Percentiles rank a stretch among this genome's conserved stretches.
phyloP scores from a whole-genome alignment of 2,797 vertebrate species.

The Pipistrellus pipistrellus region DNA sequence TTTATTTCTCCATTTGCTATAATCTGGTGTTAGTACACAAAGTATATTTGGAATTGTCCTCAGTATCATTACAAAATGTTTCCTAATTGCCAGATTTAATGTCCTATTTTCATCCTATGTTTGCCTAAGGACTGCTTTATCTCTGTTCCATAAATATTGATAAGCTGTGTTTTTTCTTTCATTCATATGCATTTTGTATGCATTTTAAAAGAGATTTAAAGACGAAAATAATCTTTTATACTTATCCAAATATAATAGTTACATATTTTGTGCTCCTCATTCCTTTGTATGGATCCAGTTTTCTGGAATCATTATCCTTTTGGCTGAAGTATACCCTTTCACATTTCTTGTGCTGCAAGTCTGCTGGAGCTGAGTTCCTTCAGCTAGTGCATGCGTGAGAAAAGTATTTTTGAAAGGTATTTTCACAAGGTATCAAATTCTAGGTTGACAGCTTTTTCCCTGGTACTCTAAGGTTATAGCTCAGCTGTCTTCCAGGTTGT shows the following conservation, averaged over 20 bases:
- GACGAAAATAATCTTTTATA: neutral
- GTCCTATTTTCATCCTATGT: neutral
- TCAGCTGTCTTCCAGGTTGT: neutral
- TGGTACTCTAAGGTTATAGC: neutral
- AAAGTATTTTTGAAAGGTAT: neutral
- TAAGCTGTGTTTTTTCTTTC: slow-evolving; percentile 13
- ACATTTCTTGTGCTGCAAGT: neutral
- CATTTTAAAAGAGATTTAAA: neutral
- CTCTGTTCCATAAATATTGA: neutral
- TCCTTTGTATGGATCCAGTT: neutral
- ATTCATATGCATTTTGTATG: neutral
- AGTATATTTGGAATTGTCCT: neutral
- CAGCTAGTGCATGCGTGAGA: neutral
- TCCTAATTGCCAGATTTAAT: neutral
- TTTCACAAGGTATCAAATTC: slow-evolving; percentile 4
- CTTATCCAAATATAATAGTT: neutral
- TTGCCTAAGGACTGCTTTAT: neutral
- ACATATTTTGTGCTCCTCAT: neutral
- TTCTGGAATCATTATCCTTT: neutral
- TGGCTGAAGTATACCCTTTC: neutral
- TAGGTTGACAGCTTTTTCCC: neutral
- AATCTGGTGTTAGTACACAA: neutral
- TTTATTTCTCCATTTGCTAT: neutral
- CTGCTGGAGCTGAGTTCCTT: neutral
- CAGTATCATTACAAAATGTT: neutral